Conservation (phyloP, 2,888 invertebrate species). For the Nephrotoma flavescens region DNA sequence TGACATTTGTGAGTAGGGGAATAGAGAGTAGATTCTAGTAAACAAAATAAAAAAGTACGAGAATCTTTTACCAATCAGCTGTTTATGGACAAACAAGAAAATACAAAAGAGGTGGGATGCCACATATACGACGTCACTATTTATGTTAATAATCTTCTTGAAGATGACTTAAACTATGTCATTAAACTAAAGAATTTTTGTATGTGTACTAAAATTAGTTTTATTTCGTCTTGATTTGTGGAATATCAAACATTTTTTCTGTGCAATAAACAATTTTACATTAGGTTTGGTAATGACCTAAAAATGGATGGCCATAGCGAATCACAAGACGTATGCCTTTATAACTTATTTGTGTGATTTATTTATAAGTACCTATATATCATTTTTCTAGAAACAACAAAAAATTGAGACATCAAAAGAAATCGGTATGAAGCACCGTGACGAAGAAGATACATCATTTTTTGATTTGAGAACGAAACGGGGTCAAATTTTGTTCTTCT, state of each 20-base stretch:
- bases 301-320: background rate
- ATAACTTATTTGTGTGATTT: background rate
- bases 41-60: background rate
- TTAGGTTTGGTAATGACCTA: background rate
- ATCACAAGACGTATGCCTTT: background rate
- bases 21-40: background rate
- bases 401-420: background rate
- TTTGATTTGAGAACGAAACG: slow-evolving; percentile 11
- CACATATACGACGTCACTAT: background rate
- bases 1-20: background rate
- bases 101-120: background rate
- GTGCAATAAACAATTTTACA: background rate
- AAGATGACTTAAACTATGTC: background rate
- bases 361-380: background rate
- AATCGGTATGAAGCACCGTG: background rate
- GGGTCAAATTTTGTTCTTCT: slow-evolving; percentile 11
- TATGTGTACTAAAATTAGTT: background rate
- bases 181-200: background rate
- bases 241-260: background rate
- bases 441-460: slow-evolving; percentile 6
- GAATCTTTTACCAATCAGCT: background rate
- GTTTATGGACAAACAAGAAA: background rate
- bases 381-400: background rate
- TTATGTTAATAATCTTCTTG: background rate
- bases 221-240: background rate